Percentiles rank a stretch among this genome's conserved stretches.
Conservation (phyloP, 2,113 vertebrate genomes). For the Zosterops hypoxanthus region DNA sequence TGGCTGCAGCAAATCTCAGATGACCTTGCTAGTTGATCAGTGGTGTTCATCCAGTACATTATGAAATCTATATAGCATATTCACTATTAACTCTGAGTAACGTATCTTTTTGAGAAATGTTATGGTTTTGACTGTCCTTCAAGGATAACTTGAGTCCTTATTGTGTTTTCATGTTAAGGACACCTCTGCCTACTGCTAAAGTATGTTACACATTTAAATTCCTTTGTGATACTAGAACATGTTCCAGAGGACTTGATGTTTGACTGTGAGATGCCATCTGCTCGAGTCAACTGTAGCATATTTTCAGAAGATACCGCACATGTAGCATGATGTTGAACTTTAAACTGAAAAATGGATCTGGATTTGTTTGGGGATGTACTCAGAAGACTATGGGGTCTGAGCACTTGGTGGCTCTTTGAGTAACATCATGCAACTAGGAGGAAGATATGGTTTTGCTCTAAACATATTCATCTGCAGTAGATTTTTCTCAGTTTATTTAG, state of each 20-base stretch:
- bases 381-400: neutral
- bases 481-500: neutral
- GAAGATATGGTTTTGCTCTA: neutral
- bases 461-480: neutral
- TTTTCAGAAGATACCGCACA: neutral
- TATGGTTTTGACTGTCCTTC: neutral
- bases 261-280: neutral
- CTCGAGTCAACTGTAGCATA: neutral
- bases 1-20: neutral
- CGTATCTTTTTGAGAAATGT: neutral
- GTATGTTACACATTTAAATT: neutral
- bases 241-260: neutral
- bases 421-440: neutral
- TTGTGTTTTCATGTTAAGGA: neutral
- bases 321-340: neutral
- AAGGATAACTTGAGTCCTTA: neutral
- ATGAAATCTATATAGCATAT: neutral
- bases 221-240: neutral
- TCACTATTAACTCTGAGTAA: neutral
- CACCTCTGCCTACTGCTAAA: neutral
- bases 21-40: neutral
- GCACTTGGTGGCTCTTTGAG: neutral
- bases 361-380: neutral
- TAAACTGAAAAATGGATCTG: neutral
- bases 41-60: neutral